Conservation (phyloP, 2,888 invertebrate genomes). For the Homarus gammarus region DNA sequence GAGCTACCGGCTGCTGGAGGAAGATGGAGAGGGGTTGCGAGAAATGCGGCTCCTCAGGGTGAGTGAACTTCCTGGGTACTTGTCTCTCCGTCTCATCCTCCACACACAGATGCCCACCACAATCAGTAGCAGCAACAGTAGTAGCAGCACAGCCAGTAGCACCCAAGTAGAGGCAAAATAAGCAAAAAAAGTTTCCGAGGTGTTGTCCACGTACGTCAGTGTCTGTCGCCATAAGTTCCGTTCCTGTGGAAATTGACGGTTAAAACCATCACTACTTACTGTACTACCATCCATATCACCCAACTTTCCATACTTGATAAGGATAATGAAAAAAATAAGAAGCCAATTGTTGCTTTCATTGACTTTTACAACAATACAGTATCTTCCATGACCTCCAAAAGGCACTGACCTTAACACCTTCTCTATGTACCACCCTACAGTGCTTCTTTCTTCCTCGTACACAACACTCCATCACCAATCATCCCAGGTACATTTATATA, state of each 20-base stretch:
- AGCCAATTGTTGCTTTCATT: no score
- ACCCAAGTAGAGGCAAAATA: conserved; percentile 50
- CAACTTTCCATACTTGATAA: neutral
- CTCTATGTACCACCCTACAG: neutral
- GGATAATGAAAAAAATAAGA: neutral
- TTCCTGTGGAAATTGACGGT: conserved; percentile 55
- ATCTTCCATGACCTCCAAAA: no score
- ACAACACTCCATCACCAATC: no score
- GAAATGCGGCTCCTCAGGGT: conserved; percentile 38
- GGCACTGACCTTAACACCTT: neutral
- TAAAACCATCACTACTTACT: neutral
- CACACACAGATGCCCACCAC: conserved; percentile 36
- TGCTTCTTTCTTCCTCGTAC: no score
- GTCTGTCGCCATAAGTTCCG: conserved; percentile 73
- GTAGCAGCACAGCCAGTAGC: conserved; percentile 43
- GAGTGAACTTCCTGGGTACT: conserved; percentile 48
- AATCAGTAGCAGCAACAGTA: conserved; percentile 12
- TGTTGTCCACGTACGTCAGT: conserved; percentile 34
- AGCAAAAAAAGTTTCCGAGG: conserved; percentile 17
- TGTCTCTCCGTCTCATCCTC: conserved; percentile 23
- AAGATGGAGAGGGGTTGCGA: conserved; percentile 48
- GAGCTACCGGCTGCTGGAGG: conserved; percentile 13
- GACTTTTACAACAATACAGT: no score
- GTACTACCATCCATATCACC: no score
- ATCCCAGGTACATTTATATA: no score